phyloP scores from a whole-genome alignment of 1,140 invertebrate genomes.

The Procambarus clarkii region DNA sequence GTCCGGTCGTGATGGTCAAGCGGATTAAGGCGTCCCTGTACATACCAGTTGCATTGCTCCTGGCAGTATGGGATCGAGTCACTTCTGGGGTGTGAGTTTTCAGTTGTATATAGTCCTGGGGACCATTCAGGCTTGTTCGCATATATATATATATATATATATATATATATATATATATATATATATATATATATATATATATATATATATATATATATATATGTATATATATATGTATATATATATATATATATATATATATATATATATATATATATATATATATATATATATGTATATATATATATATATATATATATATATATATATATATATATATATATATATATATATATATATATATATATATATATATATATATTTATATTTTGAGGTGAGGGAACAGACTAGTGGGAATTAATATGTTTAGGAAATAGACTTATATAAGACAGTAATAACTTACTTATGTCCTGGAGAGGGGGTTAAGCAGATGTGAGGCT shows the following conservation, averaged over 20 bases:
- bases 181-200: conserved; percentile 15
- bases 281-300: conserved; percentile 37
- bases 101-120: too few relatives aligned
- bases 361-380: conserved; percentile 48
- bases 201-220: conserved; percentile 23
- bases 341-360: conserved; percentile 48
- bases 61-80: too few relatives aligned
- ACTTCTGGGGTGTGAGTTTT: too few relatives aligned
- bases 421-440: conserved; percentile 13
- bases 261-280: conserved; percentile 48
- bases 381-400: conserved; percentile 27
- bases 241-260: conserved; percentile 24
- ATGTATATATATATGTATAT: conserved; percentile 29
- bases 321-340: conserved; percentile 45
- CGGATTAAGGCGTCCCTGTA: too few relatives aligned
- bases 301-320: conserved; percentile 42
- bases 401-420: too few relatives aligned
- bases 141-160: too few relatives aligned
- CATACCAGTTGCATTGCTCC: too few relatives aligned
- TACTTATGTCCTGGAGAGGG: too few relatives aligned
- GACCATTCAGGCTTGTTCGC: too few relatives aligned
- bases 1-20: too few relatives aligned
- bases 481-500: too few relatives aligned
- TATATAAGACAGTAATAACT: too few relatives aligned
- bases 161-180: conserved; percentile 25